A percentile compares a stretch with the other conserved stretches of the same genome.
phyloP scores from a whole-genome alignment of 1,140 invertebrate genomes.

The Leptopilina boulardi region DNA sequence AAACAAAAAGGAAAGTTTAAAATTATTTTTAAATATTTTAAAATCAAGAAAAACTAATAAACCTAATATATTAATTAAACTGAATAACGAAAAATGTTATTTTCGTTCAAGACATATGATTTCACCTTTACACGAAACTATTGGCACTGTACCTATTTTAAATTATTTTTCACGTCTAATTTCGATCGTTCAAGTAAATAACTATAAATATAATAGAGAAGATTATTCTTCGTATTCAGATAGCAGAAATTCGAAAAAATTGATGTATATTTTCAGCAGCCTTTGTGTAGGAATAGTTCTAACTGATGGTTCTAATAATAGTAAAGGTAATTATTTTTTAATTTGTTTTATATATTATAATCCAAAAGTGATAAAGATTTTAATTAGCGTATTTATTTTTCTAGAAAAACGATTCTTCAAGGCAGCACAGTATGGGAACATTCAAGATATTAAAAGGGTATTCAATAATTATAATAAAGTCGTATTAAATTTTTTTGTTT shows the following conservation, averaged over 20 bases:
- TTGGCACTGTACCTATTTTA: constrained; percentile 31
- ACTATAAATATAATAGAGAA: constrained; percentile 8
- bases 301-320: constrained; percentile 53
- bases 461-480: constrained; percentile 34
- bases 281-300: constrained; percentile 56
- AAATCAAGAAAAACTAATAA: too few species aligned
- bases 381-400: constrained; percentile 48
- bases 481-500: too few species aligned
- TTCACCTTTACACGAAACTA: constrained; percentile 42
- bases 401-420: constrained; percentile 80
- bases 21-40: too few species aligned
- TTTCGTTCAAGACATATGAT: background rate
- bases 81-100: too few species aligned
- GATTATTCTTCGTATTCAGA: constrained; percentile 13
- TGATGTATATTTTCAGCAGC: constrained; percentile 51
- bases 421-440: constrained; percentile 80
- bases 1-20: too few species aligned
- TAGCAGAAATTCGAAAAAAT: constrained; percentile 40
- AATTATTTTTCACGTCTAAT: background rate
- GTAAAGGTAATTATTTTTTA: constrained; percentile 49
- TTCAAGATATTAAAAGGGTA: constrained; percentile 79
- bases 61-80: too few species aligned
- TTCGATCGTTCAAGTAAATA: background rate
- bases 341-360: background rate
- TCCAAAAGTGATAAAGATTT: background rate